A percentile compares a stretch with the other conserved stretches of the same genome.
These are phyloP conservation scores for Schlechtendalia chinensis DNA, from an alignment of 1,140 invertebrate genomes.

Conservation along the genomic window DNA sequence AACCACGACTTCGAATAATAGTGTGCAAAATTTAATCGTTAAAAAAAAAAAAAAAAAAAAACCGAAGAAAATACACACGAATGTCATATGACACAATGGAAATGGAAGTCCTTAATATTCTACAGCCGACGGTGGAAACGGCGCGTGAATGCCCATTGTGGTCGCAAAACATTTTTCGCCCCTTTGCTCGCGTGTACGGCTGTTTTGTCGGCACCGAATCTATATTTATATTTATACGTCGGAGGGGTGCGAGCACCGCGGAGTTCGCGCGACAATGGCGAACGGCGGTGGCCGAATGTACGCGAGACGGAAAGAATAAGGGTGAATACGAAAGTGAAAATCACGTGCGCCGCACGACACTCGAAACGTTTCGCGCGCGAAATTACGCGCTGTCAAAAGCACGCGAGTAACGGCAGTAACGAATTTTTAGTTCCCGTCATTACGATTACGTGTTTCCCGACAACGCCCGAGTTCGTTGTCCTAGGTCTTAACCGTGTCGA, in stretches of 20 bases:
- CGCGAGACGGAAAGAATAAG: background rate
- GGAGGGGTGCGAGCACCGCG: background rate
- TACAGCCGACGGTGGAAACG: background rate
- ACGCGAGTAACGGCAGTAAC: background rate
- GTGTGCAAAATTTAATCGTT: too few relatives aligned
- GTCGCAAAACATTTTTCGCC: conserved; percentile 16
- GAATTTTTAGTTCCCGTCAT: background rate
- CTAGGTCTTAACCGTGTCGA: too few relatives aligned
- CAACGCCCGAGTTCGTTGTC: too few relatives aligned
- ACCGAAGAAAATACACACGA: too few relatives aligned
- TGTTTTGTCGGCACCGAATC: conserved; percentile 12
- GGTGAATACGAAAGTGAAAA: conserved; percentile 1
- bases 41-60: too few relatives aligned
- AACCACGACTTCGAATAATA: too few relatives aligned
- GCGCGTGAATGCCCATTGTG: conserved; percentile 1
- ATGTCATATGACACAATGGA: too few relatives aligned
- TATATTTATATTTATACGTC: too few relatives aligned
- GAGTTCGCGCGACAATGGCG: background rate
- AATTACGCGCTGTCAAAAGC: conserved; percentile 28
- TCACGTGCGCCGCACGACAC: conserved; percentile 2
- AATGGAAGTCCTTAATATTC: background rate
- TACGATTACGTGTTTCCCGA: too few relatives aligned
- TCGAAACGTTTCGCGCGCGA: conserved; percentile 22
- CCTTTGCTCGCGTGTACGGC: background rate
- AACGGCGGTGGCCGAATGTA: background rate